A percentile compares a stretch with the other conserved stretches of the same genome.
These are phyloP conservation scores for Scelioninae gen. 1 DNA, from an alignment of 2,888 invertebrate genomes.

Conservation along the genomic window DNA sequence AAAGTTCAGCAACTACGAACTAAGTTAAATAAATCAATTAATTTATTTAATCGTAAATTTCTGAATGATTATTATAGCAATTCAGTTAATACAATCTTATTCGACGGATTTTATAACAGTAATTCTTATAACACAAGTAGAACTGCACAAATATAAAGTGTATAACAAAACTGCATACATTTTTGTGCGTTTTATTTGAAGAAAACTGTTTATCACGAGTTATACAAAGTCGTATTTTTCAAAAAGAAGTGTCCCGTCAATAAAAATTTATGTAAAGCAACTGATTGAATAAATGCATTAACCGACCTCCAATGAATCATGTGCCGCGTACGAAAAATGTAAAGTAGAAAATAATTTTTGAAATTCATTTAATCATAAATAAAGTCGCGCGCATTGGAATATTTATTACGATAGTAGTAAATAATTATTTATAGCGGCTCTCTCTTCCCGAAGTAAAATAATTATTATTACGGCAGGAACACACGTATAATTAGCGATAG, in stretches of 20 bases:
- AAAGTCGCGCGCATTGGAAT: slow-evolving; percentile 19
- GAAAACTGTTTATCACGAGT: too few relatives aligned
- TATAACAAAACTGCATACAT: too few relatives aligned
- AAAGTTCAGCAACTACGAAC: slow-evolving; percentile 35
- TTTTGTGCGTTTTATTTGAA: too few relatives aligned
- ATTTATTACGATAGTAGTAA: slow-evolving; percentile 49
- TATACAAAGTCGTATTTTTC: slow-evolving; percentile 1
- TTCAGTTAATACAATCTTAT: too few relatives aligned
- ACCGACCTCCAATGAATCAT: slow-evolving; percentile 28
- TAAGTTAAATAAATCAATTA: slow-evolving; percentile 40
- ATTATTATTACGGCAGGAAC: slow-evolving; percentile 44
- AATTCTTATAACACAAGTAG: too few relatives aligned
- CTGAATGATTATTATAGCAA: too few relatives aligned
- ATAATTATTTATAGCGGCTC: slow-evolving; percentile 42
- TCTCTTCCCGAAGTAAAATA: slow-evolving; percentile 31
- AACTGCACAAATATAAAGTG: too few relatives aligned
- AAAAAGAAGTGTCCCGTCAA: slow-evolving; percentile 15
- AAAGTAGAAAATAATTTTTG: slow-evolving; percentile 34
- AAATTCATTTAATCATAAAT: slow-evolving; percentile 44
- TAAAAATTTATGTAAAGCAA: slow-evolving; percentile 23
- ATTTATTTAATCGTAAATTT: slow-evolving; percentile 34
- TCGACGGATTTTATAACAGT: too few relatives aligned
- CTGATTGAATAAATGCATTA: slow-evolving; percentile 49
- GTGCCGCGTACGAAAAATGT: slow-evolving; percentile 19
- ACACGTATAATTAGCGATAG: slow-evolving; percentile 41